Base-by-base conservation (phyloP, 1,140 invertebrate genomes). In the Cherax destructor region DNA sequence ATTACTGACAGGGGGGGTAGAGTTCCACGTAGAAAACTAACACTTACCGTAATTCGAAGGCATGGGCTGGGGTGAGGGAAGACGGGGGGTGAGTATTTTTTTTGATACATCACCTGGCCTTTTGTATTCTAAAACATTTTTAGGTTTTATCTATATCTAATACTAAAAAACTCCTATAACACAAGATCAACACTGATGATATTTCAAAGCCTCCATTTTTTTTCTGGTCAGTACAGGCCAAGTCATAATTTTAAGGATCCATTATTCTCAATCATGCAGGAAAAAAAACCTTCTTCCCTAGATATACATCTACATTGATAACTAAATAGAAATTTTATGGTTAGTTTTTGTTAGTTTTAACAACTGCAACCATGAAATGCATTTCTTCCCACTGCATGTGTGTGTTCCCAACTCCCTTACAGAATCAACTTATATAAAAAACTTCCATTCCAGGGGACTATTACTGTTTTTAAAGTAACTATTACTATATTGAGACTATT, bases 11-110 rank as follows among this genome's bases (percentile, higher is more conserved):
- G 24, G 69, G 69, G 72, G 89, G 87, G 65, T 41, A 91, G 72
- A 91, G 79, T 69, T 86, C 61, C 84, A 91, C 56, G 59, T 47
- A 86, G 90, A 87, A 87, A 81, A 81, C 90, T 83, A 96, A 96
- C 96, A 98, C 98, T 99, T 98, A 99, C 98, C 98, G 98, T 99
- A 99, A 96, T 99, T 98, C 98, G 96, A 98, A 98, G 94, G 98
- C 97, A 96, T 98, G 98, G 96, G 97, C 98, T 99, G 96, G 95
- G 95, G 96, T 85, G 86, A 88, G 89, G 91, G 80, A 92, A 92
- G 90, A 91, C 56, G 90, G 90, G 90, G 79, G 83, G 76, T 85
- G 65, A 89, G 79, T 89, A 83, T 49, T 89, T 65, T 89, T 89
- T 69, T 50, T 80, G 56, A 47, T 65, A 88, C 76, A 88, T 88